A percentile compares a stretch with the other conserved stretches of the same genome.
phyloP scores from a whole-genome alignment of 2,113 vertebrate genomes.

The Trochalopteron elliotii region DNA sequence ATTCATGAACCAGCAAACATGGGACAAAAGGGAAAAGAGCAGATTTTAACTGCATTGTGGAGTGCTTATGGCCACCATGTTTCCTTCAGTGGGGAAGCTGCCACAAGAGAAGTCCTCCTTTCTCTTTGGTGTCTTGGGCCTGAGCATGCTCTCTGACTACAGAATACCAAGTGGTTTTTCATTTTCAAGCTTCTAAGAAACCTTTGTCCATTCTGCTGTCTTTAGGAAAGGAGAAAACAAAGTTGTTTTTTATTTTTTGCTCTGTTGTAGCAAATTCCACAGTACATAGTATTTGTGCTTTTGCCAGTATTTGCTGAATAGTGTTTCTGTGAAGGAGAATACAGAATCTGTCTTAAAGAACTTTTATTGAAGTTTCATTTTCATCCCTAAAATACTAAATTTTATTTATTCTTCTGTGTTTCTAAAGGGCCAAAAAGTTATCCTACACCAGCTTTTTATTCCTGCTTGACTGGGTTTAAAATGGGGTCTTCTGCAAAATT shows the following conservation, averaged over 20 bases:
- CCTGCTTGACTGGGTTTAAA: neutral
- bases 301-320: constrained; percentile 27
- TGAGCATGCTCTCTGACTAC: neutral
- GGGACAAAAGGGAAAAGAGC: neutral
- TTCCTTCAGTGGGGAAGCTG: neutral
- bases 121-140: neutral
- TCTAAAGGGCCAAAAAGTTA: neutral
- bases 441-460: neutral
- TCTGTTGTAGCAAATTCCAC: neutral
- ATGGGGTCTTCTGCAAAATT: neutral
- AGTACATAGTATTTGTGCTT: neutral
- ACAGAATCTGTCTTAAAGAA: neutral
- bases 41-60: neutral
- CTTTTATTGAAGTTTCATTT: neutral
- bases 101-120: neutral
- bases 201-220: constrained; percentile 10
- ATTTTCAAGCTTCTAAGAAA: neutral
- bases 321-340: constrained; percentile 20
- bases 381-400: neutral
- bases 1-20: neutral
- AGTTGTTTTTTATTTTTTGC: neutral
- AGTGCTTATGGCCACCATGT: rapidly evolving
- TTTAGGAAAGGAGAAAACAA: neutral
- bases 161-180: neutral
- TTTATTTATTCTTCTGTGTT: neutral